Evolutionary conservation across 2,888 invertebrate species (phyloP).

Genomic region (Resseliella maxima): DNA sequence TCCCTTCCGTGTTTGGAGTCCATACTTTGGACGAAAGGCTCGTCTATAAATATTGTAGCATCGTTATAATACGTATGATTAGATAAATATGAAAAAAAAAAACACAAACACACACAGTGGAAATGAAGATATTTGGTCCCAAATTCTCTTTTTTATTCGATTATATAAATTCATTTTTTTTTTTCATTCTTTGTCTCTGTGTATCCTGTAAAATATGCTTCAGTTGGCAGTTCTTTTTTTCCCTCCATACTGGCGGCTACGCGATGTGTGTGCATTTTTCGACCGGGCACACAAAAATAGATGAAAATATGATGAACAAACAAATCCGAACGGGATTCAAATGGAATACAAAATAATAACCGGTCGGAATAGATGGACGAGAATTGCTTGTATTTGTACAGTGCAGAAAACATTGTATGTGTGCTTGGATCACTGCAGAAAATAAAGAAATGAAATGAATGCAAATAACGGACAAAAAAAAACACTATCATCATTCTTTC

Average conservation of each 20-base stretch:
- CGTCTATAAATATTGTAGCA: conserved; percentile 21
- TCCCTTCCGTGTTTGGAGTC: neutral
- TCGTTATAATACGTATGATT: conserved; percentile 51
- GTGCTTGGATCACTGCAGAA: neutral
- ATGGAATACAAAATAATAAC: conserved; percentile 55
- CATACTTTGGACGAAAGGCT: neutral
- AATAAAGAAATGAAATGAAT: conserved; percentile 47
- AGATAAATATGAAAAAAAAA: conserved; percentile 42
- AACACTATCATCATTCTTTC: neutral
- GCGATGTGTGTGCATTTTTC: neutral
- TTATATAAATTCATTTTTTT: neutral
- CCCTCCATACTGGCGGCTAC: no score
- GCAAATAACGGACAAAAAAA: conserved; percentile 3
- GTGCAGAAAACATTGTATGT: conserved; percentile 29
- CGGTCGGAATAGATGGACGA: conserved; percentile 10
- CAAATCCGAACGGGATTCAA: conserved; percentile 34
- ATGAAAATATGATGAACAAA: conserved; percentile 55
- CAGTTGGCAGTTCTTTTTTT: conserved; percentile 6
- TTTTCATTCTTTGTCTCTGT: neutral
- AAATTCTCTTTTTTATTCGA: neutral
- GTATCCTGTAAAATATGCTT: conserved; percentile 28
- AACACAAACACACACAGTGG: neutral
- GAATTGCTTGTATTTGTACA: conserved; percentile 39
- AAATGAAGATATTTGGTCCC: conserved; percentile 34
- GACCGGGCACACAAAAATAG: neutral